phyloP scores from a whole-genome alignment of 2,797 vertebrate genomes.

The Meda fulgida region DNA sequence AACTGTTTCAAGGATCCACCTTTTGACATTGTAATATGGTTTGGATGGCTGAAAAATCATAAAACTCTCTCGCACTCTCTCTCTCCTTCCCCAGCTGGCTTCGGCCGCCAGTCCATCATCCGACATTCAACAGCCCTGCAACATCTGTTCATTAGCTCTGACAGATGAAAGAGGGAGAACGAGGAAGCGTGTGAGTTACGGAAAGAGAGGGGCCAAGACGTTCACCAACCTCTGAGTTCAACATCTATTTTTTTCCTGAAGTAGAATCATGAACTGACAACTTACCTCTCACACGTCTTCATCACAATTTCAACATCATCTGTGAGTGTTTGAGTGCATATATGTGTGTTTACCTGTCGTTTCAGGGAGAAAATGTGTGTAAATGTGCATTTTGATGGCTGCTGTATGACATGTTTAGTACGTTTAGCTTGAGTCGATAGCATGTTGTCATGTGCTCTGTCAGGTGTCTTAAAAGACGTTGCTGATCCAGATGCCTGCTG shows the following conservation, averaged over 20 bases:
- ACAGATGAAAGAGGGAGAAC: constrained; percentile 76
- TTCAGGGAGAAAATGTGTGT: constrained; percentile 17
- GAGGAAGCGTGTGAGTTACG: constrained; percentile 58
- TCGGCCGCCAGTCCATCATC: constrained; percentile 79
- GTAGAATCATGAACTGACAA: constrained; percentile 28
- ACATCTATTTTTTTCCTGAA: constrained; percentile 58
- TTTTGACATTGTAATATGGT: constrained; percentile 37
- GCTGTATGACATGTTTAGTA: background rate
- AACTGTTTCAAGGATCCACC: constrained; percentile 21
- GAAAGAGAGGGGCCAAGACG: constrained; percentile 43
- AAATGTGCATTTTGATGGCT: constrained; percentile 22
- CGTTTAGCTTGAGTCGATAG: constrained; percentile 8
- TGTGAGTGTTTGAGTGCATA: background rate
- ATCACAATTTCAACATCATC: constrained; percentile 28
- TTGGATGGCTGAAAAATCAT: constrained; percentile 62
- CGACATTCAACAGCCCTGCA: constrained; percentile 78
- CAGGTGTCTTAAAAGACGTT: constrained; percentile 53
- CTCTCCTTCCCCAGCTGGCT: constrained; percentile 70
- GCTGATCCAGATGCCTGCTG: constrained; percentile 70
- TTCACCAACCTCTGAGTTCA: constrained; percentile 49
- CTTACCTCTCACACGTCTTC: constrained; percentile 7
- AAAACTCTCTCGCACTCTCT: constrained; percentile 23
- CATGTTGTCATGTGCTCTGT: constrained; percentile 7
- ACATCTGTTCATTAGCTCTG: constrained; percentile 85
- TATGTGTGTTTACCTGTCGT: constrained; percentile 20